Percentiles rank a stretch among this genome's conserved stretches.
Evolutionary conservation across 2,888 invertebrate genomes (phyloP).

Genomic region (Vandiemenella viatica): DNA sequence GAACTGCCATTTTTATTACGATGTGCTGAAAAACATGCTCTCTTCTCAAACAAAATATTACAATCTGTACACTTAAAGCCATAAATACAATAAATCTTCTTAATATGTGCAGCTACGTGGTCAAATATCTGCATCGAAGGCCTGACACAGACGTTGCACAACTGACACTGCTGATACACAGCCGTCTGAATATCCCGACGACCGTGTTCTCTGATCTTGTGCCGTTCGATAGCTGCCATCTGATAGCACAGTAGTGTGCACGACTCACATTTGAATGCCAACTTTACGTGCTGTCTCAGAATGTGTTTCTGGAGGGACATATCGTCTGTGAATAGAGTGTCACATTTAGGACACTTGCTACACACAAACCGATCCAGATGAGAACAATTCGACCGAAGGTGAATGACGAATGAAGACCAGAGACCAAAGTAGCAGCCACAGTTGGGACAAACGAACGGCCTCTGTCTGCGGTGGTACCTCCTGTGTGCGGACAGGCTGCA

Average conservation of each 20-base stretch:
- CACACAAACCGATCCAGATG: conserved; percentile 6
- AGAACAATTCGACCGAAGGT: conserved; percentile 7
- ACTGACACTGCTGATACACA: conserved; percentile 7
- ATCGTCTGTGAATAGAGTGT: too few relatives aligned
- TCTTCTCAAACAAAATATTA: neutral
- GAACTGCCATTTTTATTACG: too few relatives aligned
- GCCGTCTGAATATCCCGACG: neutral
- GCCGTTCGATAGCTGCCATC: conserved; percentile 1
- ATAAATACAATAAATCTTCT: neutral
- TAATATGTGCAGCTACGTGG: conserved; percentile 5
- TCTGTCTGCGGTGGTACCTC: conserved; percentile 2
- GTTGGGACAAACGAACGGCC: conserved; percentile 10
- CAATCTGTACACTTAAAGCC: conserved; percentile 6
- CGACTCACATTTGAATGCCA: conserved; percentile 7
- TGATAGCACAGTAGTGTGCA: conserved; percentile 9
- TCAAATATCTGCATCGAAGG: conserved; percentile 3
- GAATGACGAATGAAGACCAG: conserved; percentile 6
- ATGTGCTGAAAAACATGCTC: conserved; percentile 4
- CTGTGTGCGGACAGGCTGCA: conserved; percentile 7
- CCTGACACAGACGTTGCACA: conserved; percentile 6
- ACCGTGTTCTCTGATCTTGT: conserved; percentile 4
- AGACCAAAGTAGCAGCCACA: conserved; percentile 4
- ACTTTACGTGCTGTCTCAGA: conserved; percentile 4
- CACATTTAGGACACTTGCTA: neutral
- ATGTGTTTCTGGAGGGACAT: too few relatives aligned